phyloP scores from a whole-genome alignment of 1,140 invertebrate species.

The Bombus haemorrhoidalis region DNA sequence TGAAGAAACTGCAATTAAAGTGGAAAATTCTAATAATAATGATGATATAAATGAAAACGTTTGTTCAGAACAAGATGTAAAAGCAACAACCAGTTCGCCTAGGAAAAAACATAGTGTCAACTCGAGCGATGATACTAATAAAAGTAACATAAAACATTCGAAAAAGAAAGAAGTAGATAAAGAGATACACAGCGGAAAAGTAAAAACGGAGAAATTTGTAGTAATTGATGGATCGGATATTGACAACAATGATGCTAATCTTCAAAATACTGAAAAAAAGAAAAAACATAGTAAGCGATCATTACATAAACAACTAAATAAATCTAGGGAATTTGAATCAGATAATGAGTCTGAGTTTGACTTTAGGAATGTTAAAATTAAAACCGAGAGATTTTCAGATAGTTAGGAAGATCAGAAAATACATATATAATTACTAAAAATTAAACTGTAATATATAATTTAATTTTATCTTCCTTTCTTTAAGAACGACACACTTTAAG shows the following conservation, averaged over 20 bases:
- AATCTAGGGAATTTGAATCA: background rate
- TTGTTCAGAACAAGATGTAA: background rate
- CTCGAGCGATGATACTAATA: background rate
- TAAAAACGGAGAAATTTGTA: constrained; percentile 2
- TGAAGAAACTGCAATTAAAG: constrained; percentile 4
- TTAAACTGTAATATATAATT: background rate
- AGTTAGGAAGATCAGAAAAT: background rate
- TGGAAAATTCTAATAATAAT: background rate
- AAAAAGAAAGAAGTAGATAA: constrained; percentile 1
- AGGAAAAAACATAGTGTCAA: background rate
- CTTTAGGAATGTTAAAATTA: background rate
- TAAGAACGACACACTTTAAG: background rate
- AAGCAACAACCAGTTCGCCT: background rate
- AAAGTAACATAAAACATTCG: background rate
- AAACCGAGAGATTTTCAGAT: constrained; percentile 3
- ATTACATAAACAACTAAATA: background rate
- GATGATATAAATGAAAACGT: background rate
- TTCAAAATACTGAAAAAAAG: background rate
- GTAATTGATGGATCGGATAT: background rate
- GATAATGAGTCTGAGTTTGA: background rate
- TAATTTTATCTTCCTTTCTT: background rate
- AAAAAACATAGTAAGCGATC: background rate
- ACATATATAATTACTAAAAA: background rate
- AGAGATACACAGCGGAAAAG: background rate
- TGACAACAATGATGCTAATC: background rate